Evolutionary conservation across 2,113 vertebrate genomes (phyloP), one percentile per base, ranked within the genome.

Genomic region (Atlantisia rogersi): DNA sequence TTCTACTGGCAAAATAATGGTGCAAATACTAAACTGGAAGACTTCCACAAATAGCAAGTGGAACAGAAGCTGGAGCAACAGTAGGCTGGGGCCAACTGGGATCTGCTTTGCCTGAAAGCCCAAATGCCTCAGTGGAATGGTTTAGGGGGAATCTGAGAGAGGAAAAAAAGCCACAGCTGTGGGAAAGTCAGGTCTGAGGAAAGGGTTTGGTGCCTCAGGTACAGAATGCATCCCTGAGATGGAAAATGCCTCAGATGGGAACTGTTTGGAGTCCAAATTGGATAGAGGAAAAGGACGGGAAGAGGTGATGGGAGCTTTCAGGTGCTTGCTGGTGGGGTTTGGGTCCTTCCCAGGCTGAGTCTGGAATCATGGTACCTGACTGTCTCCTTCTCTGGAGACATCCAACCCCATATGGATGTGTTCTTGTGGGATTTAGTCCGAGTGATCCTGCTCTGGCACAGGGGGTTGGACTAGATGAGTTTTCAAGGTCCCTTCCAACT

Each of bases 291-390:
- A 65, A 50, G 63, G 53, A 26, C 62, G 64, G 73, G 32, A 32
- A 14, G 28, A 28, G 22, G 32, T 42, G 18, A 15, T 2, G 32
- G 58, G 17, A 65, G 60, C 28, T 62, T 37, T 15, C 11, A 20
- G 64, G 39, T n/a, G 40, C 9, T 39, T 28, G 26, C 40, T 20
- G 37, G 28, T 11, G 44, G 42, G 21, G 12, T 19, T 58, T 15
- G 12, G 50, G 52, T 11, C 15, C 59, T 58, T 32, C 52, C 31
- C 14, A 25, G 60, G 60, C 53, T 73, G 22, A 21, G 50, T 14
- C 26, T 46, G 59, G 24, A 35, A 7, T 52, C 0, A 3, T 59
- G 52, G 42, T 17, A 9, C 26, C 29, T 1, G 1, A 9, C 42
- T 35, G 35, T 35, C 35, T 42, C 42, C 42, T 42, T 16, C 42